A percentile compares a stretch with the other conserved stretches of the same genome.
These are phyloP conservation scores for Dasyurus viverrinus DNA, from an alignment of 2,113 vertebrate species.

Conservation along the genomic window DNA sequence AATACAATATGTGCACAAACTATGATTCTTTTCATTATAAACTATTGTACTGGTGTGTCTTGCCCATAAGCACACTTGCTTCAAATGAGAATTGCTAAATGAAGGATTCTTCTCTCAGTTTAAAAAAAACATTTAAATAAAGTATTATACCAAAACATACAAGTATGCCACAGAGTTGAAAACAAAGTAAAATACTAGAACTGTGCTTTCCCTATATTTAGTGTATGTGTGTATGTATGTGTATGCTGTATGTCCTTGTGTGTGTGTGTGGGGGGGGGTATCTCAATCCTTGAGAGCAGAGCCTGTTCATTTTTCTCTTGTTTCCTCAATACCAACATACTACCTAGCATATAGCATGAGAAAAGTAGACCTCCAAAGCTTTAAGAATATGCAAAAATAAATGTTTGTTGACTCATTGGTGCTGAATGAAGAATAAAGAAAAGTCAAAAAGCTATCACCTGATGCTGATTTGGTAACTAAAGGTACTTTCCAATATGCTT, in stretches of 20 bases:
- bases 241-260: too few relatives aligned
- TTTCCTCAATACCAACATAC: background rate
- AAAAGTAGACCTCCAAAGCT: background rate
- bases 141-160: background rate
- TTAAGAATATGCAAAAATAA: background rate
- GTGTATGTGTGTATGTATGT: too few relatives aligned
- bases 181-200: background rate
- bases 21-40: conserved; percentile 35
- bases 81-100: too few relatives aligned
- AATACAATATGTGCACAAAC: conserved; percentile 26
- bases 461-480: background rate
- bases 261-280: background rate
- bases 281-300: background rate
- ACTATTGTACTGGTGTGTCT: background rate
- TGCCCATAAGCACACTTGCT: too few relatives aligned
- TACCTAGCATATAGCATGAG: background rate
- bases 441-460: background rate
- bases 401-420: background rate
- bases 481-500: background rate
- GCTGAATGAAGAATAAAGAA: background rate
- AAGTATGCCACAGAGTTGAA: background rate
- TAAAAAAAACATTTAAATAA: too few relatives aligned
- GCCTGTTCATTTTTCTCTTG: background rate
- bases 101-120: too few relatives aligned
- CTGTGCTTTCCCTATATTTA: background rate